Conservation (phyloP, 1,140 invertebrate species). For the Parapsyche elsis region DNA sequence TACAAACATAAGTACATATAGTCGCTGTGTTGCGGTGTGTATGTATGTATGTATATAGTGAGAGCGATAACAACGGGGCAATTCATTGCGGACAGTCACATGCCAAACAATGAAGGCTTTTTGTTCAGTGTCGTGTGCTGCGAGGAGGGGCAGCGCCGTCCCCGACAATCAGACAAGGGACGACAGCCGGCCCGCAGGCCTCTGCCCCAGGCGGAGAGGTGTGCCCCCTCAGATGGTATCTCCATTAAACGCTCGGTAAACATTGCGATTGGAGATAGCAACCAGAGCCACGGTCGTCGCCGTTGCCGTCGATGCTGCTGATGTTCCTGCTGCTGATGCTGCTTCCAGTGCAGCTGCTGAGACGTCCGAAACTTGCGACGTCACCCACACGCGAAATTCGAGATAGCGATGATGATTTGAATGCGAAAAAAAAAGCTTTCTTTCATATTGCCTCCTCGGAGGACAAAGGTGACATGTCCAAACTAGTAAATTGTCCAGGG, state of each 20-base stretch:
- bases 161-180: constrained; percentile 43
- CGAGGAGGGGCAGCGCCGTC: not conserved
- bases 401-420: too few relatives aligned
- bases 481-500: too few relatives aligned
- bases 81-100: constrained; percentile 28
- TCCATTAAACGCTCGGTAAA: constrained; percentile 53
- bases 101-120: constrained; percentile 46
- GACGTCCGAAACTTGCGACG: not conserved
- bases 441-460: too few relatives aligned
- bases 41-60: too few relatives aligned
- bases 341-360: not conserved
- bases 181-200: not conserved
- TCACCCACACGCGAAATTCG: not conserved
- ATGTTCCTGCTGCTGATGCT: not conserved
- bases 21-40: too few relatives aligned
- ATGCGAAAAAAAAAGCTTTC: too few relatives aligned
- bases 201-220: constrained; percentile 31
- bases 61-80: constrained; percentile 37
- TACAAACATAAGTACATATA: too few relatives aligned
- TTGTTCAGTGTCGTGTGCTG: not conserved
- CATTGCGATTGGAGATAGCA: constrained; percentile 49
- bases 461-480: too few relatives aligned
- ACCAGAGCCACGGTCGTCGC: not conserved
- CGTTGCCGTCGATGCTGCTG: not conserved
- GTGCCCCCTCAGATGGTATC: constrained; percentile 50